phyloP scores from a whole-genome alignment of 53 echinoderm and acorn worm genomes.

The Zoroaster sp. region DNA sequence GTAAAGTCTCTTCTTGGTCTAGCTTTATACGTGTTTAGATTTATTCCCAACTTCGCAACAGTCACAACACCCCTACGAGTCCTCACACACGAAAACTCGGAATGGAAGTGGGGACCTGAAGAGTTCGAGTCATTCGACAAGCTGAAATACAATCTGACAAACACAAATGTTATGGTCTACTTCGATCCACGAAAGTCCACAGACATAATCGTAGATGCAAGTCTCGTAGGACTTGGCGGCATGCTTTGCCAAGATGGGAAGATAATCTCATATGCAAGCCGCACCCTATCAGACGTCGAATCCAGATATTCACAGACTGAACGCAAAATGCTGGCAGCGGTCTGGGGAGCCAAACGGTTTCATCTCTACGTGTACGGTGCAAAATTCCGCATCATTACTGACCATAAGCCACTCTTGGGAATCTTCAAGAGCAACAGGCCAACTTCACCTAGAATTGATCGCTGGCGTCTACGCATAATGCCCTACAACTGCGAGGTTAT shows the following conservation, averaged over 20 bases:
- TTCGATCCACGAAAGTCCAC: slow-evolving; percentile 16
- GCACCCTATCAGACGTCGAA: slow-evolving; percentile 53
- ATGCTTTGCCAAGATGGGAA: slow-evolving; percentile 68
- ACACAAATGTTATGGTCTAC: too few species aligned
- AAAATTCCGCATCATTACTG: not conserved
- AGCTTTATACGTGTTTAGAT: slow-evolving; percentile 57
- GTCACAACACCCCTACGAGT: too few species aligned
- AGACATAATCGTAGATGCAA: slow-evolving; percentile 66
- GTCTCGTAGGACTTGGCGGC: slow-evolving; percentile 62
- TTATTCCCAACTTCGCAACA: slow-evolving; percentile 67
- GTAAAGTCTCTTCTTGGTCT: slow-evolving; percentile 60
- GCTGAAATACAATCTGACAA: slow-evolving; percentile 33
- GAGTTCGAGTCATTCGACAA: slow-evolving; percentile 9
- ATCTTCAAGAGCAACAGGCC: slow-evolving; percentile 60
- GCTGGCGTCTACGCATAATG: slow-evolving; percentile 66
- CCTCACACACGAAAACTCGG: too few species aligned
- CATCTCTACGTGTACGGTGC: slow-evolving; percentile 19
- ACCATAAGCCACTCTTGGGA: not conserved
- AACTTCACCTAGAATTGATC: slow-evolving; percentile 68
- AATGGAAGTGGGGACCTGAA: slow-evolving; percentile 62
- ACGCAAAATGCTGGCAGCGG: slow-evolving; percentile 72
- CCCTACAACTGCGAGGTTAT: slow-evolving; percentile 65
- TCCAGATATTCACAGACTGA: slow-evolving; percentile 74
- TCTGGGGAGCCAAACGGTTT: slow-evolving; percentile 61
- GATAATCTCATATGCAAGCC: slow-evolving; percentile 60